These are phyloP conservation scores for Terrapene triunguis DNA, from an alignment of 2,113 vertebrate species.

Conservation along the genomic window DNA sequence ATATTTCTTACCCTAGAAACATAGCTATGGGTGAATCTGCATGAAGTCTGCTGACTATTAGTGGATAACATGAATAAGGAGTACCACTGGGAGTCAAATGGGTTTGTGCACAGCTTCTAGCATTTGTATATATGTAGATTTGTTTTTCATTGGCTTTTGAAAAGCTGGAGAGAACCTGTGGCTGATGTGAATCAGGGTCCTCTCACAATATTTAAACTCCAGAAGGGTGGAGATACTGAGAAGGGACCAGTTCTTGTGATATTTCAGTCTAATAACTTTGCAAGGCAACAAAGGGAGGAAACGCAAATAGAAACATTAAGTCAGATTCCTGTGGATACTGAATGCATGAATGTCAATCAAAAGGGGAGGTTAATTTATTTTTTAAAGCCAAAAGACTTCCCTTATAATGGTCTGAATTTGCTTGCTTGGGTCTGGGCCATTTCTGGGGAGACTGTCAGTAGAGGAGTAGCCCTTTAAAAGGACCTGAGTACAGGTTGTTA, in stretches of 20 bases:
- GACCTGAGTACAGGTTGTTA: background rate
- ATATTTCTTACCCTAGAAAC: background rate
- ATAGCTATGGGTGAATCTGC: background rate
- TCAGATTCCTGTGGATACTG: background rate
- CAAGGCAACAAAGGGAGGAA: background rate
- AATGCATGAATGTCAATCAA: background rate
- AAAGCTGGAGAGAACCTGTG: no score
- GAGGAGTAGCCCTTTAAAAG: background rate
- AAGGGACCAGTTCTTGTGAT: no score
- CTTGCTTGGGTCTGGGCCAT: background rate
- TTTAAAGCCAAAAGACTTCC: background rate
- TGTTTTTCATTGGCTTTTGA: no score
- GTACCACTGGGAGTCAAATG: background rate
- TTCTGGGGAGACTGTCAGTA: background rate
- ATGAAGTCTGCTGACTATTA: background rate
- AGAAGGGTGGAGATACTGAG: background rate
- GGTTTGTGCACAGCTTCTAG: background rate
- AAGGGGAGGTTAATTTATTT: background rate
- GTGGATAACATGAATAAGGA: background rate
- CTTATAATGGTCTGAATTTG: background rate
- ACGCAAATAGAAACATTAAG: background rate
- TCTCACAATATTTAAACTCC: background rate
- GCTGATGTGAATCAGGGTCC: no score
- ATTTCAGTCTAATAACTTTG: background rate
- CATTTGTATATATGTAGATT: background rate